phyloP scores from a whole-genome alignment of 2,888 invertebrate species.

The Caenorhabditis sulstoni region DNA sequence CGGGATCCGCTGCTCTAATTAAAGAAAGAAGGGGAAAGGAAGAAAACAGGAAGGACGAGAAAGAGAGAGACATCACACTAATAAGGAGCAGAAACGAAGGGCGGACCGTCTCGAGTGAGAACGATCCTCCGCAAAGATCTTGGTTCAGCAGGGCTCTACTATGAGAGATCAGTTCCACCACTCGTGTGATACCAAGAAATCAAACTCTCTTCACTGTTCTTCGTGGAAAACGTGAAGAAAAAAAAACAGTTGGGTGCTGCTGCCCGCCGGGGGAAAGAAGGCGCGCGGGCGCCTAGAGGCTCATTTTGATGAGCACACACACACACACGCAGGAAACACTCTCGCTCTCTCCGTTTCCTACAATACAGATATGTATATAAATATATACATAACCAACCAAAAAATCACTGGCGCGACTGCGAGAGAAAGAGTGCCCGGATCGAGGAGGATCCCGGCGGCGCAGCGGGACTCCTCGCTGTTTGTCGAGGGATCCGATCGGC shows the following conservation, averaged over 20 bases:
- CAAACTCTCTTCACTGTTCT: not conserved
- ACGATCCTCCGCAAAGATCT: too few species aligned
- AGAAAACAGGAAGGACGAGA: too few species aligned
- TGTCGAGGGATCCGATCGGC: constrained; percentile 25
- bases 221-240: not conserved
- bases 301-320: constrained; percentile 53
- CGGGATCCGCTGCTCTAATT: too few species aligned
- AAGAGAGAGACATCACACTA: too few species aligned
- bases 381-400: constrained; percentile 53
- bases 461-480: constrained; percentile 28
- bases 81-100: too few species aligned
- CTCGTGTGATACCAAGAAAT: not conserved
- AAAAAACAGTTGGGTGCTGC: constrained; percentile 19
- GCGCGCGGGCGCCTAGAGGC: constrained; percentile 39
- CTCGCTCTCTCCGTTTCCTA: constrained; percentile 1
- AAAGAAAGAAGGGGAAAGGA: too few species aligned
- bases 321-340: constrained; percentile 18
- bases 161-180: not conserved
- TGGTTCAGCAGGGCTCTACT: too few species aligned
- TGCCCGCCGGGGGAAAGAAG: not conserved
- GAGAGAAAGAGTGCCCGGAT: constrained; percentile 22
- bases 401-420: constrained; percentile 32
- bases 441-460: constrained; percentile 27
- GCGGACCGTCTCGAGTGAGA: too few species aligned
- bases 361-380: constrained; percentile 38